Percentiles rank a stretch among this genome's conserved stretches.
Evolutionary conservation across 2,888 invertebrate species (phyloP).

Genomic region (Tipula helvola): DNA sequence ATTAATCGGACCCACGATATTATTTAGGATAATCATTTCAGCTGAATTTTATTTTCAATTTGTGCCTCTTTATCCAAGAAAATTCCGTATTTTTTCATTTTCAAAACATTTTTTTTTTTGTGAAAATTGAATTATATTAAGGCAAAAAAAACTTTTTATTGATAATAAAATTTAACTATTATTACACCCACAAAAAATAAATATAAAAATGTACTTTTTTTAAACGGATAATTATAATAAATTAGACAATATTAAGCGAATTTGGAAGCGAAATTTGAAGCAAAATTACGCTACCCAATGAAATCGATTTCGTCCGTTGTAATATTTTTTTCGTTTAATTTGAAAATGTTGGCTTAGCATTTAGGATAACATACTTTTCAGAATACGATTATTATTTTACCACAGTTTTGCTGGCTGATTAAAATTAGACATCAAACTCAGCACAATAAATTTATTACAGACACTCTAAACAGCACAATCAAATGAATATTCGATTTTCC

Average conservation of each 20-base stretch:
- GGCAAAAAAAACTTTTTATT: background rate
- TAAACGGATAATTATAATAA: background rate
- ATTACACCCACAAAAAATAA: background rate
- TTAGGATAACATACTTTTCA: background rate
- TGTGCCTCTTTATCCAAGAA: background rate
- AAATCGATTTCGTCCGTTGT: background rate
- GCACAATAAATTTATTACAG: background rate
- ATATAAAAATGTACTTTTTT: background rate
- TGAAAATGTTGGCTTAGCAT: background rate
- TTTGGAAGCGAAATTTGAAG: too few relatives aligned
- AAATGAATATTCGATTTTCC: background rate
- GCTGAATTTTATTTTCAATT: background rate
- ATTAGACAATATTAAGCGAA: background rate
- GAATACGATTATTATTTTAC: background rate
- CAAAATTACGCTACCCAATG: background rate
- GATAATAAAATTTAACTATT: background rate
- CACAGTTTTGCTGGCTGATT: background rate
- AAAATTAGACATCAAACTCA: background rate
- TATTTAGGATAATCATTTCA: background rate
- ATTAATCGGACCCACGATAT: background rate
- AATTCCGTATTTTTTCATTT: background rate
- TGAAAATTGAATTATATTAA: background rate
- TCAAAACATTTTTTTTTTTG: background rate
- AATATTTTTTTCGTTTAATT: background rate
- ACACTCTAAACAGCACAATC: background rate